A percentile compares a stretch with the other conserved stretches of the same genome.
phyloP scores from a whole-genome alignment of 2,888 invertebrate genomes.

The Matsumyia berberina region DNA sequence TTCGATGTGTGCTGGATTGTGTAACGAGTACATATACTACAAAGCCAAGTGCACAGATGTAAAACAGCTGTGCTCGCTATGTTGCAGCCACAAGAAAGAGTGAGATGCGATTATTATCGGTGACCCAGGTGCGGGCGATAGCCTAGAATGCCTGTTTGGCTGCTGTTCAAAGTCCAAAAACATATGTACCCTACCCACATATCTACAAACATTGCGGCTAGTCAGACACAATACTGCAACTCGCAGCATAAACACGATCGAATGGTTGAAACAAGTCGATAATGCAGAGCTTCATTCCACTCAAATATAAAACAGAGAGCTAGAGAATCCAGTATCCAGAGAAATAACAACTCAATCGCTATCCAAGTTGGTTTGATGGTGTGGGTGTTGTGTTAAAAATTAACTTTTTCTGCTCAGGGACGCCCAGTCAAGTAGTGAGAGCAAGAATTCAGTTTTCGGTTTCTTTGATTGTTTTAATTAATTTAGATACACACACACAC shows the following conservation, averaged over 20 bases:
- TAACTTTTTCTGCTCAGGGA: conserved; percentile 61
- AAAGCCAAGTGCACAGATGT: conserved; percentile 2
- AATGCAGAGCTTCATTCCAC: conserved; percentile 30
- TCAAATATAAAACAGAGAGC: conserved; percentile 23
- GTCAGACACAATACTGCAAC: conserved; percentile 8
- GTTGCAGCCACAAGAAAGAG: conserved; percentile 1
- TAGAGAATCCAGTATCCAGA: not conserved
- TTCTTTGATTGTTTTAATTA: conserved; percentile 33
- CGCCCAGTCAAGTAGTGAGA: conserved; percentile 53
- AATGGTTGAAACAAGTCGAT: conserved; percentile 16
- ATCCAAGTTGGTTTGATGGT: no score
- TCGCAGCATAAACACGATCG: conserved; percentile 30
- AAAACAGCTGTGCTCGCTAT: conserved; percentile 63
- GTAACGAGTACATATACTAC: no score
- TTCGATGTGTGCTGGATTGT: not conserved
- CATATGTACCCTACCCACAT: not conserved
- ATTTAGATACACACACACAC: conserved; percentile 27
- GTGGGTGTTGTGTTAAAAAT: conserved; percentile 22
- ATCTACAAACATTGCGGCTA: not conserved
- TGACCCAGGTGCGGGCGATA: conserved; percentile 33
- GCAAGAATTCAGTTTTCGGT: conserved; percentile 36
- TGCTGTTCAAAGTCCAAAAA: conserved; percentile 57
- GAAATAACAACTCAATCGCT: conserved; percentile 7
- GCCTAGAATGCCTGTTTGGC: conserved; percentile 26
- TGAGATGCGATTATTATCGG: conserved; percentile 7